Evolutionary conservation across 2,888 invertebrate species (phyloP), one percentile per base, ranked within the genome.

Genomic region (Andrena bucephala): DNA sequence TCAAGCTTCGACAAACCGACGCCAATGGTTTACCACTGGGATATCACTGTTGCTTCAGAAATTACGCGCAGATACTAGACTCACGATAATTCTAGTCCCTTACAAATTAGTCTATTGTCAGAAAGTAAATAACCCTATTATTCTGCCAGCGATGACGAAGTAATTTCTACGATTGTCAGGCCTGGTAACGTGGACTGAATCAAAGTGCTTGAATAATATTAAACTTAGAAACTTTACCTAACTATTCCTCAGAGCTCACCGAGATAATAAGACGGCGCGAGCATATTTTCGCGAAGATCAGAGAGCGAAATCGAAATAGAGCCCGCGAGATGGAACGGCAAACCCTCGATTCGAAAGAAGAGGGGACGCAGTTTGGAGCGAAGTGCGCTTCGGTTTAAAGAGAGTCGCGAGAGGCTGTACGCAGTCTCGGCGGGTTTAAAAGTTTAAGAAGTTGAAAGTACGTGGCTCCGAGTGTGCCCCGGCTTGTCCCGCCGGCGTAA

Each of bases 401-500:
- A 76, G 85, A 74, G 67, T 33, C 60, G 36, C 2, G 77, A 62
- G 75, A 69, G 71, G 69, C 20, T 52, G 79, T 60, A 80, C 81
- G 81, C 86, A 80, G 87, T 66, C 80, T 76, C 79, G 76, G 16
- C 71, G 69, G 79, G 86, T 83, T 88, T 88, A 88, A 88, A 88
- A 88, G 82, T 88, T 88, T 88, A 88, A 86, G 79, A 84, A 84
- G 84, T 71, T 76, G 76, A 67, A 79, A 83, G 83, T 80, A 77
- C 76, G 74, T 72, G 62, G 74, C 29, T 31, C n/a, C 57, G 59
- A 70, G 65, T 70, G 60, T 60, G 77, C 50, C 50, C 66, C 13
- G 63, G 74, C 71, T 62, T 81, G 81, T 85, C 84, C 77, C 84
- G 63, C 48, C 31, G 78, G 88, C 84, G 89, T 89, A 91, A 91